These are phyloP conservation scores for Romanogobio albipinnatus DNA, from an alignment of 2,113 vertebrate species.

Conservation along the genomic window DNA sequence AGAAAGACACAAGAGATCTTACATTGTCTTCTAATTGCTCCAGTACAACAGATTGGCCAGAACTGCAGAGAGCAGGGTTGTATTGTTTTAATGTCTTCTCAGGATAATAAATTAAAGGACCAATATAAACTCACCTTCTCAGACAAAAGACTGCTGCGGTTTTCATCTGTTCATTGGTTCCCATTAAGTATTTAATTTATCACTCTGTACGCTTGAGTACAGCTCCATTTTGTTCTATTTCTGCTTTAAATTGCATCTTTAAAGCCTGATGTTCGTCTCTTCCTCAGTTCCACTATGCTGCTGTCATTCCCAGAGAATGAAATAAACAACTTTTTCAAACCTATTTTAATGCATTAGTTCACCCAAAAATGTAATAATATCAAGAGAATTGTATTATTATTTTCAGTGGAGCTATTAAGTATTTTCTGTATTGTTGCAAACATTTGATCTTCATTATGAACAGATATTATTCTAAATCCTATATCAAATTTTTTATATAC, in stretches of 20 bases:
- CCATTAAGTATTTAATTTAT: conserved; percentile 60
- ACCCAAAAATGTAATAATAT: neutral
- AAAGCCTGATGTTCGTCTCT: conserved; percentile 25
- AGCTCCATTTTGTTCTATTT: conserved; percentile 40
- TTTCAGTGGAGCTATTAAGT: neutral
- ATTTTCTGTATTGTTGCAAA: too few relatives aligned
- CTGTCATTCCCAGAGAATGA: neutral
- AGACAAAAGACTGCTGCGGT: conserved; percentile 39
- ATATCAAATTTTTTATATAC: too few relatives aligned
- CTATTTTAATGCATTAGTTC: neutral
- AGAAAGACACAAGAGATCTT: neutral
- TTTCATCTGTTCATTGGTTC: conserved; percentile 54
- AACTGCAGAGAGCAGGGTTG: conserved; percentile 1
- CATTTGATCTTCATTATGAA: too few relatives aligned
- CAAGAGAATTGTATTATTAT: neutral
- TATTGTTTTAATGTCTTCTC: neutral
- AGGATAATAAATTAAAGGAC: conserved; percentile 25
- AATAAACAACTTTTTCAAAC: neutral
- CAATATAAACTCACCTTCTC: conserved; percentile 30
- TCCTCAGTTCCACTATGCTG: conserved; percentile 19
- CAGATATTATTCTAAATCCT: too few relatives aligned
- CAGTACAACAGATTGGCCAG: conserved; percentile 16
- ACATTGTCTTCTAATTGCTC: neutral
- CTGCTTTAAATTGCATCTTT: conserved; percentile 31
- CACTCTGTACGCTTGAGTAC: conserved; percentile 54